Evolutionary conservation across 1,140 invertebrate species (phyloP), one percentile per base, ranked within the genome.

Genomic region (Diachasma alloeum): DNA sequence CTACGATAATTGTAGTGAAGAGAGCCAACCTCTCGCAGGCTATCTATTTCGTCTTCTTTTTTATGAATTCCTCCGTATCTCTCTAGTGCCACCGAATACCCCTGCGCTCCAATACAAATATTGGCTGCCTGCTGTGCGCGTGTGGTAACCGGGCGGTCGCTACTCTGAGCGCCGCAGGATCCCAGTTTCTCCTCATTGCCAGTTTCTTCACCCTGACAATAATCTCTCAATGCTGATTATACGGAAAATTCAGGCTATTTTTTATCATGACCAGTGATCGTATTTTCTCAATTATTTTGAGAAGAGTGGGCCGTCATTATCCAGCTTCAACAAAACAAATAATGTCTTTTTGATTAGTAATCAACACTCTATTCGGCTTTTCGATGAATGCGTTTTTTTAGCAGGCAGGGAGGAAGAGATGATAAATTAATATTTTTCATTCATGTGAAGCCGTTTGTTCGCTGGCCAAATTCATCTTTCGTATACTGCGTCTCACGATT

Each of bases 111-210:
- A 59, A 26, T 39, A 68, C 24, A 74, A 74, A 75, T 53, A 69
- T 75, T 75, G 31, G 42, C 11, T 75, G 22, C 63, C 22, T 46
- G 26, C 31, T 37, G 66, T 66, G 66, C 37, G 67, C 46, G 37
- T 46, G 46, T 56, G 24, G 24, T 69, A 19, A 68, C 15, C 44
- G 15, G 26, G 31, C 44, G 74, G 66, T 75, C 26, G 66, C 66
- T 75, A 44, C 63, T 69, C 44, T n/a, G 31, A 69, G 74, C 74
- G 15, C 66, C 42, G 63, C 46, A 36, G n/a, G 56, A 67, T 37
- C 3, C 26, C 31, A 17, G 9, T 0, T 68, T 37, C n/a, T 39
- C n/a, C 26, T 37, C 66, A 68, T 68, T 68, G 66, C 26, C n/a
- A 39, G n/a, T 5, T 68, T 39, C 39, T 68, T 68, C 10, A 17